Conservation (phyloP, 2,113 vertebrate species). For the Aspidoscelis tigris region DNA sequence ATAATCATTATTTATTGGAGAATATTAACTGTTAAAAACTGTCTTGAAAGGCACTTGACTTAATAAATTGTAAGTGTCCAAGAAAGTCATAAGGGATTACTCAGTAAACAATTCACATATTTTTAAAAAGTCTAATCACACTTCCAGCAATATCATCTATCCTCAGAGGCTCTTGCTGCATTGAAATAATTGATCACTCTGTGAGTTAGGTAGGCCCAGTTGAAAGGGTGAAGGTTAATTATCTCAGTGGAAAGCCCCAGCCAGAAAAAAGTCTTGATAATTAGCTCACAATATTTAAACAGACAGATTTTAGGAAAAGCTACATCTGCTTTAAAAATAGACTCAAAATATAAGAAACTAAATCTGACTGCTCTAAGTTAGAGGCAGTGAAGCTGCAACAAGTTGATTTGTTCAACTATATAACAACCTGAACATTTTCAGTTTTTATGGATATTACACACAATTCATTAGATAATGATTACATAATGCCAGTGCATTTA, state of each 20-base stretch:
- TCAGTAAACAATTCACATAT: constrained; percentile 68
- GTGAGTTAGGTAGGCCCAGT: constrained; percentile 48
- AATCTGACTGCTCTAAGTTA: constrained; percentile 21
- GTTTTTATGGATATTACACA: constrained; percentile 18
- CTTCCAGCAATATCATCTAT: constrained; percentile 61
- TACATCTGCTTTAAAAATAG: not conserved
- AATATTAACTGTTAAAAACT: constrained; percentile 65
- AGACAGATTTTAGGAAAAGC: constrained; percentile 22
- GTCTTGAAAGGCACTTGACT: constrained; percentile 54
- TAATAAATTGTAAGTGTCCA: constrained; percentile 62
- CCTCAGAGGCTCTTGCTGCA: constrained; percentile 57
- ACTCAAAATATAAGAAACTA: constrained; percentile 27
- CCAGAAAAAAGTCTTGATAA: constrained; percentile 50
- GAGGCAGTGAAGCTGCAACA: constrained; percentile 15
- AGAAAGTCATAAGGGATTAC: constrained; percentile 68
- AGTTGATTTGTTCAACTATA: constrained; percentile 27
- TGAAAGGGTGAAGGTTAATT: constrained; percentile 61
- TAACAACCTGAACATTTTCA: constrained; percentile 22
- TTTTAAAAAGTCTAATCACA: constrained; percentile 68
- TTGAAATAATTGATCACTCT: constrained; percentile 60
- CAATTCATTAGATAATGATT: not conserved
- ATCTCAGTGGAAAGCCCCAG: constrained; percentile 49
- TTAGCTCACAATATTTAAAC: constrained; percentile 44
- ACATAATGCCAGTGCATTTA: not conserved
- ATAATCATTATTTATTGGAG: constrained; percentile 61